Evolutionary conservation across 2,113 vertebrate genomes (phyloP).

Genomic region (Apodemus speciosus): DNA sequence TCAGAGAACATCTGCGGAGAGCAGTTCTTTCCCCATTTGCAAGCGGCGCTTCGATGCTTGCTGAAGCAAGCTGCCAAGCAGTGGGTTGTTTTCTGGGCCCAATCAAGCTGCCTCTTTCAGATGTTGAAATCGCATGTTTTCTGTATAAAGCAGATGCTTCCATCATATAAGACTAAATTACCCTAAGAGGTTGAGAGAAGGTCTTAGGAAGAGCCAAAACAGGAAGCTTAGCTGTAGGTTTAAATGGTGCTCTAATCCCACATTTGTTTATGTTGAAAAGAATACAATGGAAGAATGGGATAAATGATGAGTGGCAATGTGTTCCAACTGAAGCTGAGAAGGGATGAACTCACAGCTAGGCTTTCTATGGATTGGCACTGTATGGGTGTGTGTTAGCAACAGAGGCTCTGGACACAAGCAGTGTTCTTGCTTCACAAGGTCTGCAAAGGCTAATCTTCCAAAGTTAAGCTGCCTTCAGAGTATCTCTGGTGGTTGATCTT

Average conservation of each 20-base stretch:
- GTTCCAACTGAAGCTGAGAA: background rate
- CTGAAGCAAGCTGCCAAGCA: slow-evolving; percentile 41
- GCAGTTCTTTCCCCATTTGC: slow-evolving; percentile 34
- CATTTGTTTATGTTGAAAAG: slow-evolving; percentile 46
- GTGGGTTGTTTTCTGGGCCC: slow-evolving; percentile 13
- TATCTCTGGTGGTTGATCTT: background rate
- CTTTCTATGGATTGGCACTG: background rate
- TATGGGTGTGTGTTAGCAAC: background rate
- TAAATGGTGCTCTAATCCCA: slow-evolving; percentile 27
- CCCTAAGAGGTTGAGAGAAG: slow-evolving; percentile 15
- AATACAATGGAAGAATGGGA: background rate
- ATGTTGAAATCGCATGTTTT: slow-evolving; percentile 33
- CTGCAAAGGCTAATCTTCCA: background rate
- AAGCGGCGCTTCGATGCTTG: background rate
- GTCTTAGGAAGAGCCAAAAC: slow-evolving; percentile 41
- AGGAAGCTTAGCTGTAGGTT: slow-evolving; percentile 44
- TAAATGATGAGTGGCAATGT: background rate
- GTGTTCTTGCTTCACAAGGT: background rate
- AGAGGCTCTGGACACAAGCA: background rate
- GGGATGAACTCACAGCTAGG: background rate
- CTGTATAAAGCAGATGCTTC: slow-evolving; percentile 49
- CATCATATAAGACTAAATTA: slow-evolving; percentile 26
- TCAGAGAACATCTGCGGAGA: slow-evolving; percentile 56
- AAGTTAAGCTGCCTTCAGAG: too few species aligned
- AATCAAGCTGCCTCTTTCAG: slow-evolving; percentile 63